phyloP scores from a whole-genome alignment of 2,888 invertebrate species.

The Cyclophora albipunctata region DNA sequence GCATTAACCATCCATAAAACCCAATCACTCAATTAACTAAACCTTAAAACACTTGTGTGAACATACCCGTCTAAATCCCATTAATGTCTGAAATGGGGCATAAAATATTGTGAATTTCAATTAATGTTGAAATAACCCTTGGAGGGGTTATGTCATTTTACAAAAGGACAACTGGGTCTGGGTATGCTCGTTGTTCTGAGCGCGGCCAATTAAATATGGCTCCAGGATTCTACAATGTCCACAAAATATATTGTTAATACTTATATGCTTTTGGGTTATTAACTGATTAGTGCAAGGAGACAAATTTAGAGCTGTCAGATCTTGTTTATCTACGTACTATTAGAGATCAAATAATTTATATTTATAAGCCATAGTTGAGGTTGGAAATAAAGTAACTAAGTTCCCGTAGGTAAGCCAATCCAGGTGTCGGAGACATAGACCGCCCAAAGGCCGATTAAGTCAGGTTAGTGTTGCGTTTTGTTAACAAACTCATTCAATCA shows the following conservation, averaged over 20 bases:
- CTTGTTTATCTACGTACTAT: too few species aligned
- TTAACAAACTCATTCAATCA: too few species aligned
- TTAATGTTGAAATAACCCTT: constrained; percentile 48
- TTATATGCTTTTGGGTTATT: too few species aligned
- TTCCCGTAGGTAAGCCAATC: too few species aligned
- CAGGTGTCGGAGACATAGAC: too few species aligned
- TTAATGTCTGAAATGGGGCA: constrained; percentile 37
- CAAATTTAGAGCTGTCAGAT: too few species aligned
- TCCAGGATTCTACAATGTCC: constrained; percentile 32
- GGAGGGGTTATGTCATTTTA: constrained; percentile 47
- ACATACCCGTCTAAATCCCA: constrained; percentile 14
- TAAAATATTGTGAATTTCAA: constrained; percentile 63
- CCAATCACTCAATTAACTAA: constrained; percentile 12
- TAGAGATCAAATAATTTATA: too few species aligned
- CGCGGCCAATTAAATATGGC: constrained; percentile 51
- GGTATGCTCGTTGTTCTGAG: constrained; percentile 32
- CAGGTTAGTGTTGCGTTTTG: too few species aligned
- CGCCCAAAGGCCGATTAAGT: too few species aligned
- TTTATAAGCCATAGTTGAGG: too few species aligned
- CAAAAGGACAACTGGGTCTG: constrained; percentile 53
- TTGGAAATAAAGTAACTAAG: too few species aligned
- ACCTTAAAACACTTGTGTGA: constrained; percentile 14
- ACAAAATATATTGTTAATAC: constrained; percentile 2
- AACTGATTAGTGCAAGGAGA: too few species aligned
- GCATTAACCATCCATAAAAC: background rate